Evolutionary conservation across 2,113 vertebrate species (phyloP), one percentile per base, ranked within the genome.

Genomic region (Heterotis niloticus): DNA sequence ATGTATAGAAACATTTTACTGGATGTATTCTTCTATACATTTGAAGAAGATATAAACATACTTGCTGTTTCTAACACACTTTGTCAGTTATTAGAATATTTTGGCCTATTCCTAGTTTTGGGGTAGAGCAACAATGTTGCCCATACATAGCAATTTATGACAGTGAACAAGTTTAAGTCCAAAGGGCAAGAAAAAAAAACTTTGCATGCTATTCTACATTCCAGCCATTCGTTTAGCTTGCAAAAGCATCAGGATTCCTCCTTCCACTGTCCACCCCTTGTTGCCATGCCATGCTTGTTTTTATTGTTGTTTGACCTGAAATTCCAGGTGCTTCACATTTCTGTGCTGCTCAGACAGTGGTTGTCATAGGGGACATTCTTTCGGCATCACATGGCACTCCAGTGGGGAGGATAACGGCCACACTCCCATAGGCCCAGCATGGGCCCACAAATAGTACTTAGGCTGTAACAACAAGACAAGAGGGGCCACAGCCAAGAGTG

Each of bases 361-460:
- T 59, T 68, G 57, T 70, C 68, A 60, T 68, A 77, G 52, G 34
- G 79, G 26, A 66, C 28, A 54, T 79, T 73, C 56, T 79, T 64
- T 29, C 62, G 28, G 64, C 54, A 64, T 54, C 34, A 79, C 71
- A 59, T 65, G 73, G 67, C n/a, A 0, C 10, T 64, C 64, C 71
- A 28, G 64, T 75, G 56, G 71, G 78, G 52, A 34, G 51, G 16
- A 67, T 79, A 75, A 67, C 20, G 20, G 52, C 51, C 34, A 24
- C 54, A 70, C 71, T 29, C 71, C 71, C 54, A 18, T 28, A 74
- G 7, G 3, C 23, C 1, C 23, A 59, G 44, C 64, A 59, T 29
- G 52, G 72, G 73, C 66, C 73, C 66, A 62, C 72, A 75, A 66
- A 75, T 57, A 75, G 71, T 54, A 14, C 64, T 80, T 80, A 75